Evolutionary conservation across 2,888 invertebrate genomes (phyloP).

Genomic region (Strigamia transsilvanica): DNA sequence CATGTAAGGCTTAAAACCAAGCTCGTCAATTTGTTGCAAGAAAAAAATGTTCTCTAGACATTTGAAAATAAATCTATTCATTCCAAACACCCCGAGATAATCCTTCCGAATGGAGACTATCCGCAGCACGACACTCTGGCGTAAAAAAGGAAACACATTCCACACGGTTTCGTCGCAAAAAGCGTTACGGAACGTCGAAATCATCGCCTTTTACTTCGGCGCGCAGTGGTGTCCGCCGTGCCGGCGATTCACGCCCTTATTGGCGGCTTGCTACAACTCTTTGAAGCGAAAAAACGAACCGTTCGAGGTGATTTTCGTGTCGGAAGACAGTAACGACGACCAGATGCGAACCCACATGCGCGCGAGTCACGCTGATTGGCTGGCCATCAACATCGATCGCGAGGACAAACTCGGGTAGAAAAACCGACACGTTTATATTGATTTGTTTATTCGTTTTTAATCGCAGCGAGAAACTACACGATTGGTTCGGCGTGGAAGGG

Average conservation of each 20-base stretch:
- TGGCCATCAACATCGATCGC: conserved; percentile 51
- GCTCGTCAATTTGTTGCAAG: neutral
- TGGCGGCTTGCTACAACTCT: conserved; percentile 59
- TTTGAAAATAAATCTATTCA: neutral
- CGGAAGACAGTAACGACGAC: conserved; percentile 64
- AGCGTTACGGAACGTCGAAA: neutral
- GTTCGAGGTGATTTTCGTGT: conserved; percentile 67
- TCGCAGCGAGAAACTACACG: neutral
- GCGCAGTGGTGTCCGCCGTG: conserved; percentile 57
- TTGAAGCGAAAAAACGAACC: conserved; percentile 59
- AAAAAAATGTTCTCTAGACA: neutral
- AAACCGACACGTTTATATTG: too few species aligned
- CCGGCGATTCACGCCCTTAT: conserved; percentile 56
- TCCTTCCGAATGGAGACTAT: neutral
- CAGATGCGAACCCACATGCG: conserved; percentile 63
- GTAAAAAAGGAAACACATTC: neutral
- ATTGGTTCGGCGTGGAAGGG: conserved; percentile 62
- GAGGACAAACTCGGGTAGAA: neutral
- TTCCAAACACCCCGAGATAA: neutral
- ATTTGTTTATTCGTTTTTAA: neutral
- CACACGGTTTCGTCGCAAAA: neutral
- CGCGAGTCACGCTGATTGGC: conserved; percentile 66
- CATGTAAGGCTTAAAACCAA: neutral
- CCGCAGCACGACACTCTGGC: neutral
- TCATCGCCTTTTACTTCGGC: neutral